Conservation (phyloP, 35 echinoderm and acorn worm genomes). For the Apostichopus japonicus region DNA sequence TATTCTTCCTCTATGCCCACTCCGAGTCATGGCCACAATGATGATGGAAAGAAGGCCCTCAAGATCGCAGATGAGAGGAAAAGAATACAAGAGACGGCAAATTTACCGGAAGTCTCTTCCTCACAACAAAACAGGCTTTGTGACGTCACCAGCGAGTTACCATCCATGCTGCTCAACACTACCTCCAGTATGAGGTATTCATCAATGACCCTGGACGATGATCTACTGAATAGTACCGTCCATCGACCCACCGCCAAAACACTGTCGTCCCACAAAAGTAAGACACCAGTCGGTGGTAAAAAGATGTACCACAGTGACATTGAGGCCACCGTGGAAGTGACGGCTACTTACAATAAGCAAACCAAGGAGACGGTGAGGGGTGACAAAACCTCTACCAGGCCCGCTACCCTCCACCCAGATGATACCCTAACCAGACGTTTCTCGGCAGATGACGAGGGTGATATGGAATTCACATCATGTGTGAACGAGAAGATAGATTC, state of each 20-base stretch:
- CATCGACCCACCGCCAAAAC: neutral
- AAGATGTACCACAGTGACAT: neutral
- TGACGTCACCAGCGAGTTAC: conserved; percentile 8
- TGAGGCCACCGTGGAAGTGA: neutral
- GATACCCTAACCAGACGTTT: neutral
- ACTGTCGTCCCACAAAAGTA: too few species aligned
- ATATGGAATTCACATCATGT: conserved; percentile 37
- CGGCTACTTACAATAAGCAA: neutral
- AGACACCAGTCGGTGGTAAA: neutral
- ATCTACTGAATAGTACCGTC: conserved; percentile 36
- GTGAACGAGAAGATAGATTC: neutral
- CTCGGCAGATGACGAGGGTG: conserved; percentile 8
- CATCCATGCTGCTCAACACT: conserved; percentile 16
- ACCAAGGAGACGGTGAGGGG: neutral
- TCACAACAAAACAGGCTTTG: neutral
- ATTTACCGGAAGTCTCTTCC: neutral
- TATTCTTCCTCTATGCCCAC: neutral
- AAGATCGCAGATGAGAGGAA: neutral
- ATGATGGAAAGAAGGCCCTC: neutral
- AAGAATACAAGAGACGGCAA: neutral
- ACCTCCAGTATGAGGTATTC: conserved; percentile 43
- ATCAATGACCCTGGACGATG: conserved; percentile 19
- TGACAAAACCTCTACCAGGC: neutral
- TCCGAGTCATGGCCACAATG: neutral
- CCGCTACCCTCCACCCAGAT: neutral